Evolutionary conservation across 2,888 invertebrate species (phyloP).

Genomic region (Rhogogaster chlorosoma): DNA sequence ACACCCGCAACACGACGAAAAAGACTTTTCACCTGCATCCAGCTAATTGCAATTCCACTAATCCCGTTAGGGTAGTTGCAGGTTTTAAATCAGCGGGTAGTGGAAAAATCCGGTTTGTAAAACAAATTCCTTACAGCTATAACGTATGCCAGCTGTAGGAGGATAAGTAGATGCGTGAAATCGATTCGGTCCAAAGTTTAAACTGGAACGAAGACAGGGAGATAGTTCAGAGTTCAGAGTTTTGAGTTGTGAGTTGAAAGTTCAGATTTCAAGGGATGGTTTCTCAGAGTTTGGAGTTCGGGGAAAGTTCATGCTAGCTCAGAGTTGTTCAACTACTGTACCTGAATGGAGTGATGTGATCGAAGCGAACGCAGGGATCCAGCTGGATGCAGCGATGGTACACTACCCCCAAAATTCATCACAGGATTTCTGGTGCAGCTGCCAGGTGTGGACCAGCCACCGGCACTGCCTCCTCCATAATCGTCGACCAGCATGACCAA

Average conservation of each 20-base stretch:
- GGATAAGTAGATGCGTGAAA: conserved; percentile 12
- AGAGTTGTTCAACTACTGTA: conserved; percentile 51
- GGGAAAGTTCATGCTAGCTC: neutral
- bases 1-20: neutral
- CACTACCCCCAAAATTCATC: conserved; percentile 75
- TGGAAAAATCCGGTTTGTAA: neutral
- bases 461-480: conserved; percentile 67
- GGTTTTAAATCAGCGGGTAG: neutral
- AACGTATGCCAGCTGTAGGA: neutral
- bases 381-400: conserved; percentile 74
- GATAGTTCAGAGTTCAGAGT: conserved; percentile 39
- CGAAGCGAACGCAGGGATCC: conserved; percentile 73
- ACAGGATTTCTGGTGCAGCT: conserved; percentile 73
- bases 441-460: conserved; percentile 74
- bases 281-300: neutral
- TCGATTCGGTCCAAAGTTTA: conserved; percentile 23
- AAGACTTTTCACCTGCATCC: conserved; percentile 15
- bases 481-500: conserved; percentile 72
- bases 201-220: conserved; percentile 15
- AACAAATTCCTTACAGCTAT: neutral
- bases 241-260: conserved; percentile 25
- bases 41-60: conserved; percentile 22
- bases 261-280: neutral
- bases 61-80: neutral
- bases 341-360: conserved; percentile 74